Evolutionary conservation across 2,113 vertebrate genomes (phyloP), one percentile per base, ranked within the genome.

Genomic region (Sceloporus undulatus): DNA sequence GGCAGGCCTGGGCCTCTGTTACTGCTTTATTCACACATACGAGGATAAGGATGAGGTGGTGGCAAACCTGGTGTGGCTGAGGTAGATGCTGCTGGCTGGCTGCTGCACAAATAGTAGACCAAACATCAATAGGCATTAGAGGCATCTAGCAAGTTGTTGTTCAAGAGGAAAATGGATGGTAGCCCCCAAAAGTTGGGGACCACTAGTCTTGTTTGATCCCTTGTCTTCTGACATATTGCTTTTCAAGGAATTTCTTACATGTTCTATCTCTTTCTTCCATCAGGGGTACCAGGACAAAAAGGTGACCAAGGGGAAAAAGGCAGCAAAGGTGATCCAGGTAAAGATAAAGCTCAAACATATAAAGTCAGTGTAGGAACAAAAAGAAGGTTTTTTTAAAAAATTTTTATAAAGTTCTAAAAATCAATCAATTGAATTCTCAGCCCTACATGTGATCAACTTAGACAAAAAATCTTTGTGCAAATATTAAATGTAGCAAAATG

Each of bases 261-360:
- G 48, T 0, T 3, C 40, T 40, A 27, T 66, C 83, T 3, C 9
- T 4, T 88, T 88, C 86, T 66, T 18, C 52, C 85, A 91, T 79
- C 40, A 84, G 96, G 94, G 34, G 42, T 70, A 65, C 92, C 59
- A 94, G 94, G 94, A 8, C 59, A 0, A 0, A 90, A 88, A 83
- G 97, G 97, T 91, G 14, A 4, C 0, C 0, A 27, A 34, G 97
- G 96, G 48, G 0, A 5, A 82, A 89, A 84, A 29, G 97, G 97
- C 89, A 91, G 6, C 85, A 96, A 81, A 81, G 97, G 97, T 2
- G 92, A 94, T n/a, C 13, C 85, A 95, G 95, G 95, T 96, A 94
- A 93, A 29, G 42, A 56, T 62, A 48, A 34, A 18, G 29, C 5
- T n/a, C 7, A 14, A 38, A 2, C n/a, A 18, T 8, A 62, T 2